These are phyloP conservation scores for Pogonophryne albipinna DNA, from an alignment of 2,797 vertebrate genomes.

Conservation along the genomic window DNA sequence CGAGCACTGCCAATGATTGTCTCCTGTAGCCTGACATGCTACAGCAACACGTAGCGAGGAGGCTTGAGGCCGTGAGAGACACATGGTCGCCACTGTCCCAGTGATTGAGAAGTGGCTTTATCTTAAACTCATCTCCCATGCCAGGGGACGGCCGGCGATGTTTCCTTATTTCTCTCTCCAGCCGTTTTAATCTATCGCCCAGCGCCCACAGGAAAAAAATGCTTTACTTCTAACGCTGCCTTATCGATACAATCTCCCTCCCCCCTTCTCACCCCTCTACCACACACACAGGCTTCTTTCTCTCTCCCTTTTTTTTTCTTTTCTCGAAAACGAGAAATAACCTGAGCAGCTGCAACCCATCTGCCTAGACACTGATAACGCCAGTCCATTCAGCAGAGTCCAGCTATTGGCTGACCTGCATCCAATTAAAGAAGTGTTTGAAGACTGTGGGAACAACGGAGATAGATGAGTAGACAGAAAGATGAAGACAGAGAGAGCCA, in stretches of 20 bases:
- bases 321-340: slow-evolving; percentile 60
- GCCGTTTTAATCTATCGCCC: slow-evolving; percentile 67
- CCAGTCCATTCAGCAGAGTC: slow-evolving; percentile 62
- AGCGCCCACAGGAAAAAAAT: slow-evolving; percentile 55
- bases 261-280: slow-evolving; percentile 28
- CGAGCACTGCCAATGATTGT: slow-evolving; percentile 50
- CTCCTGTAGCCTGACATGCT: slow-evolving; percentile 46
- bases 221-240: slow-evolving; percentile 53
- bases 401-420: slow-evolving; percentile 72
- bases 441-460: slow-evolving; percentile 61
- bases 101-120: slow-evolving; percentile 70
- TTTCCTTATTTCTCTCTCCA: slow-evolving; percentile 61
- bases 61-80: slow-evolving; percentile 28
- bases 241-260: slow-evolving; percentile 72
- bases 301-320: not conserved
- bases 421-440: slow-evolving; percentile 76
- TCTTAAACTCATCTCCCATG: slow-evolving; percentile 72
- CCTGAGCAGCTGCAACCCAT: slow-evolving; percentile 65
- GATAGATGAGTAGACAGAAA: slow-evolving; percentile 53
- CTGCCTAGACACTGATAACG: slow-evolving; percentile 75
- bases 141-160: slow-evolving; percentile 8
- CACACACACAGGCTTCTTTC: slow-evolving; percentile 50
- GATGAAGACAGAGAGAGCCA: slow-evolving; percentile 31
- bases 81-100: slow-evolving; percentile 28
- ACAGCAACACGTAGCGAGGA: slow-evolving; percentile 14